Evolutionary conservation across 2,888 invertebrate genomes (phyloP).

Genomic region (Mythimna impura): DNA sequence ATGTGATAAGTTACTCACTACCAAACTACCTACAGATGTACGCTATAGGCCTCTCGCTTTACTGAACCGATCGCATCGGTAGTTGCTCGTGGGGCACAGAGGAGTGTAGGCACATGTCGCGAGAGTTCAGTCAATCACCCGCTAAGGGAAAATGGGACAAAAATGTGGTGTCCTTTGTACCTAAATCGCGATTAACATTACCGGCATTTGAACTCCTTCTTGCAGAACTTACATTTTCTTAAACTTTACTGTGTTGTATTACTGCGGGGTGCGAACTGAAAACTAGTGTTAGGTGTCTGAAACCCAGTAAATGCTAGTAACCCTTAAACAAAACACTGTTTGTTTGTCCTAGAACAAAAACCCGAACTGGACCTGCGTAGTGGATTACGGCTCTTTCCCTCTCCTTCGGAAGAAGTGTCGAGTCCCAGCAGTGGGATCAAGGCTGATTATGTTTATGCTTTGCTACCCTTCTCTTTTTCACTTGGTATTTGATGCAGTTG

Average conservation of each 20-base stretch:
- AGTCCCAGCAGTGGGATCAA: too few species aligned
- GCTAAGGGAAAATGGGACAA: not conserved
- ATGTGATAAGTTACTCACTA: conserved; percentile 3
- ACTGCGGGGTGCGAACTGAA: not conserved
- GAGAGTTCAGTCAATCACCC: not conserved
- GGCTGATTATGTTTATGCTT: too few species aligned
- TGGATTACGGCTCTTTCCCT: too few species aligned
- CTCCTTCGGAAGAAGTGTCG: too few species aligned
- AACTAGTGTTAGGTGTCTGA: not conserved
- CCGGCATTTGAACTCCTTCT: not conserved
- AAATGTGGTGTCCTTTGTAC: not conserved
- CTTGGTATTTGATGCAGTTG: not conserved
- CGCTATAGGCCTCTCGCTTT: not conserved
- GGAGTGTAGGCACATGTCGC: not conserved
- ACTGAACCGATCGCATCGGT: not conserved
- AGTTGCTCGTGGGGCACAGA: not conserved
- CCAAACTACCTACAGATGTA: not conserved
- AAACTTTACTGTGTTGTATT: not conserved
- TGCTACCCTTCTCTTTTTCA: not conserved
- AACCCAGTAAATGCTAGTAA: not conserved
- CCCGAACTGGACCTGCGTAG: too few species aligned
- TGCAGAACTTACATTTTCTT: not conserved
- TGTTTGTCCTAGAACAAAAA: too few species aligned
- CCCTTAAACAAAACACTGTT: not conserved
- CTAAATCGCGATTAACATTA: too few species aligned